Evolutionary conservation across 2,888 invertebrate genomes (phyloP), one percentile per base, ranked within the genome.

Genomic region (Archips crataeganus): DNA sequence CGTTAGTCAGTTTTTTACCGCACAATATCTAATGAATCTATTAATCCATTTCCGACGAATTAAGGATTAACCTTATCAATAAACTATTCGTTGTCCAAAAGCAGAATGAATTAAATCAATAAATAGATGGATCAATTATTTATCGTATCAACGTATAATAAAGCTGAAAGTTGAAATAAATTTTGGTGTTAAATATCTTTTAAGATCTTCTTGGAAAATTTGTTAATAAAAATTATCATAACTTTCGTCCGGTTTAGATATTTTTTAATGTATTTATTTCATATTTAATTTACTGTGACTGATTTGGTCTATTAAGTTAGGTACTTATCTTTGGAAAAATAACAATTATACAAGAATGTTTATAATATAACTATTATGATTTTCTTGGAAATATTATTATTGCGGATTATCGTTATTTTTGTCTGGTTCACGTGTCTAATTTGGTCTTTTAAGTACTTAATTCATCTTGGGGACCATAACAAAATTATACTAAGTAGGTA

Each of bases 241-340:
- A 6, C 1, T 36, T 36, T 34, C 36, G 59, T 59, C 59, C 59
- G 59, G 59, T 60, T 60, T 60, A 60, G 59, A 59, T 59, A 60
- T n/a, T 5, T 11, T 34, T 36, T 60, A 60, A 36, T 13, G 34
- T 60, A 36, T 1, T 36, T 60, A 36, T 34, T 60, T 60, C 59
- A n/a, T 60, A 13, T 45, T 57, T 32, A 39, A 13, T 45, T 57
- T 32, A 39, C 39, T 32, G 57, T 3, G 8, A 32, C 11, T 11
- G 10, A 11, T 45, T 11, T 11, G 45, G 9, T 57, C 9, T 8
- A 57, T 23, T 23, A 6, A n/a, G n/a, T n/a, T n/a, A n/a, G n/a
- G n/a, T n/a, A 32, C 15, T 57, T 32, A 10, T 57, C 8, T 10
- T 57, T 3, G 9, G 1, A 11, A 45, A 10, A 45, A 45, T 45